Conservation (phyloP, 2,113 vertebrate genomes). For the Cottus gobio region DNA sequence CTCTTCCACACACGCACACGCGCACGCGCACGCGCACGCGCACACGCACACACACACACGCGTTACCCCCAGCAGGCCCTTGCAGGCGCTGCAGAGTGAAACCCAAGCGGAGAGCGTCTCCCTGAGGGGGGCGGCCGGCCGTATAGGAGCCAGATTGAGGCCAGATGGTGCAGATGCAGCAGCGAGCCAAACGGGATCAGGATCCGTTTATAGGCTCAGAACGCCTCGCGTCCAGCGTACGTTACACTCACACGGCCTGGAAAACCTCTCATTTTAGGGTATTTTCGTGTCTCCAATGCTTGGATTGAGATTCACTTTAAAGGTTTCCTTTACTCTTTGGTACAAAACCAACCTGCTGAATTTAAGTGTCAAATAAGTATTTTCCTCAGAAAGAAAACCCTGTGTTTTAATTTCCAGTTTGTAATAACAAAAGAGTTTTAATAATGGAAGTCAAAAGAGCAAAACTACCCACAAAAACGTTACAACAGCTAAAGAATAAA, state of each 20-base stretch:
- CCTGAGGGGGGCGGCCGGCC: conserved; percentile 26
- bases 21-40: conserved; percentile 14
- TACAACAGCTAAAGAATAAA: too few species aligned
- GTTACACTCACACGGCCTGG: too few species aligned
- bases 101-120: conserved; percentile 65
- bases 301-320: neutral
- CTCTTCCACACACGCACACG: neutral
- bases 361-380: too few species aligned
- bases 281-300: too few species aligned
- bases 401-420: too few species aligned
- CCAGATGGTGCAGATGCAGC: conserved; percentile 78
- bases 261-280: too few species aligned
- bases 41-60: neutral
- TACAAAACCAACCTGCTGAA: too few species aligned
- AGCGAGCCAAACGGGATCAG: conserved; percentile 41
- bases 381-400: too few species aligned
- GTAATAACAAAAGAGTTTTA: too few species aligned
- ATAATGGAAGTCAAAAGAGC: too few species aligned
- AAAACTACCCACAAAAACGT: too few species aligned
- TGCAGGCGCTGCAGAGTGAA: conserved; percentile 53
- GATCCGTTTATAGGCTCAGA: conserved; percentile 64
- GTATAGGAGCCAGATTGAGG: conserved; percentile 79
- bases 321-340: too few species aligned
- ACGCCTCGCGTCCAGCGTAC: neutral
- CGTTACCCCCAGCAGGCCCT: conserved; percentile 67